phyloP scores from a whole-genome alignment of 2,113 vertebrate genomes.

The Sardina pilchardus region DNA sequence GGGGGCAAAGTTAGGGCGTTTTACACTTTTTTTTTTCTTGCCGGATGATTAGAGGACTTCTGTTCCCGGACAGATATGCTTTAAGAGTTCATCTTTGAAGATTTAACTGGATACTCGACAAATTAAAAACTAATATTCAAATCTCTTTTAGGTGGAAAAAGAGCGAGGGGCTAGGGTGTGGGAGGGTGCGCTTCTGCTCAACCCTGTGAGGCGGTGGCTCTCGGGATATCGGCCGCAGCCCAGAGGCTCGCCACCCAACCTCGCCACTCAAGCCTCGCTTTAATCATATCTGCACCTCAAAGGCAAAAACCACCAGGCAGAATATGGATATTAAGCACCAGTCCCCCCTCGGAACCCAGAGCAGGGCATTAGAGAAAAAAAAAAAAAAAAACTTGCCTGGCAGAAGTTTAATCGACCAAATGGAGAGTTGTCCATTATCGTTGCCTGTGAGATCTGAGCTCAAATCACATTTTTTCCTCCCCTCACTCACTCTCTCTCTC shows the following conservation, averaged over 20 bases:
- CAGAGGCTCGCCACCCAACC: conserved; percentile 46
- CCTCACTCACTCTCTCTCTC: background rate
- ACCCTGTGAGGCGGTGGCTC: conserved; percentile 49
- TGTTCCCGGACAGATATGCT: conserved; percentile 66
- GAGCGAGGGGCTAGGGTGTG: conserved; percentile 21
- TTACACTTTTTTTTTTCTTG: conserved; percentile 60
- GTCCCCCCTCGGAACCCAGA: background rate
- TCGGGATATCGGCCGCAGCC: conserved; percentile 49
- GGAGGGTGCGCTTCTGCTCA: conserved; percentile 40
- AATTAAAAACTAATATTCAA: conserved; percentile 71
- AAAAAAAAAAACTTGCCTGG: background rate
- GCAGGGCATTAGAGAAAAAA: background rate
- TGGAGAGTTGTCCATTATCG: conserved; percentile 11
- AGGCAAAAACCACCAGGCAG: conserved; percentile 23
- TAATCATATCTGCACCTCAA: conserved; percentile 48
- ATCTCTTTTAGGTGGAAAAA: conserved; percentile 67
- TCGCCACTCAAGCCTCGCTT: conserved; percentile 41
- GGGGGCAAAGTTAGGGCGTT: conserved; percentile 57
- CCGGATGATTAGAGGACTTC: conserved; percentile 67
- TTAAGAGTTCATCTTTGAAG: conserved; percentile 75
- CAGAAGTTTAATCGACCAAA: conserved; percentile 28
- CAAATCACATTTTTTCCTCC: background rate
- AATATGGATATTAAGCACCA: conserved; percentile 13
- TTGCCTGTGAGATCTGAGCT: conserved; percentile 1
- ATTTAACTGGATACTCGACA: conserved; percentile 68